phyloP scores from a whole-genome alignment of 2,888 invertebrate species.

The Andrena fulva region DNA sequence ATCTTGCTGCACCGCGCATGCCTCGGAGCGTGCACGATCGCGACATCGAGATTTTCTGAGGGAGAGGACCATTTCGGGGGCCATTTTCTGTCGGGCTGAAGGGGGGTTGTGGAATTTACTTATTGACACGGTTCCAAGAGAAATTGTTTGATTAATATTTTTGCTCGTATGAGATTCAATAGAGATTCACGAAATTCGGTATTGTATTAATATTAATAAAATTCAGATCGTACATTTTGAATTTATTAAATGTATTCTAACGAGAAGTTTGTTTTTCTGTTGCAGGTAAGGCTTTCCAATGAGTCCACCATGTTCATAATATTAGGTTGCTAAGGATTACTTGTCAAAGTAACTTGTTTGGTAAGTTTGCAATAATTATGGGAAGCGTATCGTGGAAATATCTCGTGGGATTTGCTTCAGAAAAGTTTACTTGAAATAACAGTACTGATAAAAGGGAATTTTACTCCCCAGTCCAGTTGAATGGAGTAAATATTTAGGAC shows the following conservation, averaged over 20 bases:
- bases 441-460: background rate
- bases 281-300: constrained; percentile 17
- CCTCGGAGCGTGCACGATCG: too few relatives aligned
- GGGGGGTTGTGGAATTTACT: too few relatives aligned
- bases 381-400: background rate
- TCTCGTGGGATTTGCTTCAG: background rate
- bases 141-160: too few relatives aligned
- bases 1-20: background rate
- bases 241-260: background rate
- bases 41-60: too few relatives aligned
- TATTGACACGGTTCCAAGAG: too few relatives aligned
- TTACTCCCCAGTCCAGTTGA: background rate
- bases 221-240: background rate
- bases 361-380: constrained; percentile 5
- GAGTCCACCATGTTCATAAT: background rate
- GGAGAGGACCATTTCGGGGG: too few relatives aligned
- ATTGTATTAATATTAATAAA: too few relatives aligned
- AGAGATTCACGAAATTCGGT: too few relatives aligned
- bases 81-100: too few relatives aligned
- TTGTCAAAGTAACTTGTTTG: background rate
- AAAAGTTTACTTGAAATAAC: background rate
- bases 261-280: constrained; percentile 8
- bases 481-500: background rate
- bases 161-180: too few relatives aligned
- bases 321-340: background rate